Base-by-base conservation (phyloP, 2,888 invertebrate species). In the Torymus auratus region DNA sequence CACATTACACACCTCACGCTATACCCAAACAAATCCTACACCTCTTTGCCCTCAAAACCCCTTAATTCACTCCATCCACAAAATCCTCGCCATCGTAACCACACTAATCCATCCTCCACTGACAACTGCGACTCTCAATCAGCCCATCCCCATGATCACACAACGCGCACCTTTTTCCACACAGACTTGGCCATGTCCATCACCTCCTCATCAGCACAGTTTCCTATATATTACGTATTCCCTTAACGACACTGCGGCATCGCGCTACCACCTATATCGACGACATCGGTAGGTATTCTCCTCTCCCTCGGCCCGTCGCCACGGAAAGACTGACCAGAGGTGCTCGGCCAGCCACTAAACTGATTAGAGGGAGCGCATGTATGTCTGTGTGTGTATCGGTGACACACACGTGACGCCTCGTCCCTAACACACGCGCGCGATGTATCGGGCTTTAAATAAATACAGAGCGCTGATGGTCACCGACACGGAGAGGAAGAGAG, bases 91-190 rank as follows among this genome's bases (percentile, higher is more conserved):
- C 20, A 20, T 20, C 20, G 20, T 20, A 20, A 20, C 2, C 20
- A 20, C 20, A 28, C 28, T 28, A 4, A 28, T 28, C 28, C 28
- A 28, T 4, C 2, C 4, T 28, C 2, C 28, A 28, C 28, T 4
- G 2, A 2, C 28, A 28, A 28, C 28, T 4, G 2, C 28, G 2
- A 2, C 28, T 28, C 2, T n/a, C 15, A 23, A 68, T 23, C 23
- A 56, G n/a, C n/a, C 5, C 10, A 2, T 14, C 5, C 53, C 7
- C 14, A 15, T 12, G 2, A 13, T 10, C 20, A 14, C 28, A 28
- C 28, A 28, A 2, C 53, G n/a, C 74, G 15, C 83, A 87, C 87
- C 86, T 86, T 87, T 83, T 83, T 85, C 74, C 84, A 84, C 58
- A 79, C 75, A 56, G 81, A 83, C 79, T 85, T 87, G 65, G 85